These are phyloP conservation scores for Aphelenchoides fujianensis DNA, from an alignment of 1,140 invertebrate species.

Conservation along the genomic window DNA sequence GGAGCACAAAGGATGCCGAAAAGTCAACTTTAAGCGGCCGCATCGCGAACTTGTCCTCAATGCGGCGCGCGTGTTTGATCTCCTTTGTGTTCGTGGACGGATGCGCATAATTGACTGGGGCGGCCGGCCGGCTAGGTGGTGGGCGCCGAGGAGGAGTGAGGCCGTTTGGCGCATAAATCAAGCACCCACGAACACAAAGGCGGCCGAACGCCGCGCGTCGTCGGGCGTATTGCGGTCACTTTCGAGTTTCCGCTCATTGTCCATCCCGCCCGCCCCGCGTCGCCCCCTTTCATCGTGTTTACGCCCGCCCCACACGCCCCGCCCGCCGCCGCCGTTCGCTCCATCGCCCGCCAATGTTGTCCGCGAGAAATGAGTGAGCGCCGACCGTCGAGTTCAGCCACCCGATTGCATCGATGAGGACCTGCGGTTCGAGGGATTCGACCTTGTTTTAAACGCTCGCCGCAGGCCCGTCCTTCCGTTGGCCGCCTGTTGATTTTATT, in stretches of 20 bases:
- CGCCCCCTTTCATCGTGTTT: background rate
- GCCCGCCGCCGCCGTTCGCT: background rate
- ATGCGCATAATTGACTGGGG: conserved; percentile 2
- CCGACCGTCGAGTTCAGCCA: too few relatives aligned
- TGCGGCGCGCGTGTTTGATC: background rate
- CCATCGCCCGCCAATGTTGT: too few relatives aligned
- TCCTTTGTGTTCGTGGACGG: conserved; percentile 2
- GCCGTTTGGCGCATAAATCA: background rate
- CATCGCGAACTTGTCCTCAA: background rate
- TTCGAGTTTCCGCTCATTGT: background rate
- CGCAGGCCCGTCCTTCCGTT: too few relatives aligned
- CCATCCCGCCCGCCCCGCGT: background rate
- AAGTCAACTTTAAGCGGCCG: background rate
- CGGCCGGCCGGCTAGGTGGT: background rate
- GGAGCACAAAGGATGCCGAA: too few relatives aligned
- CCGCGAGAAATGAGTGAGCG: too few relatives aligned
- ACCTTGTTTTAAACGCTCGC: too few relatives aligned
- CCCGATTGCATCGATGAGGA: too few relatives aligned
- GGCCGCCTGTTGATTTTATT: too few relatives aligned
- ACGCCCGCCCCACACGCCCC: background rate
- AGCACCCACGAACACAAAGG: background rate
- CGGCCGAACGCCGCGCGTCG: too few relatives aligned
- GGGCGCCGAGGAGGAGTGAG: background rate
- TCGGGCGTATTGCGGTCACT: background rate
- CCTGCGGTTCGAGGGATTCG: too few relatives aligned